Conservation (phyloP, 2,797 vertebrate species). For the Cygnus olor region DNA sequence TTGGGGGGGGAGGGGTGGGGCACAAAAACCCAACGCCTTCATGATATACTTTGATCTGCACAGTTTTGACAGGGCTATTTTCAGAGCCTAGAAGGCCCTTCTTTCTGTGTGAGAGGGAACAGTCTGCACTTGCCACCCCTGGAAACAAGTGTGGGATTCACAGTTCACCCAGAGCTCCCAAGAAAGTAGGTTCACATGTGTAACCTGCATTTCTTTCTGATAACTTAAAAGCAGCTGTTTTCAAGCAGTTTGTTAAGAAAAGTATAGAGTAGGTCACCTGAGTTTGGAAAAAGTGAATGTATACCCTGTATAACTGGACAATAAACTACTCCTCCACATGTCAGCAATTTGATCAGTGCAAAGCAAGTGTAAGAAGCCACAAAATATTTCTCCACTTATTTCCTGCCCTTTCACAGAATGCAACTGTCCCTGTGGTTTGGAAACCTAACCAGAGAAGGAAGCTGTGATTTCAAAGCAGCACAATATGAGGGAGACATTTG, state of each 20-base stretch:
- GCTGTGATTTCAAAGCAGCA: constrained; percentile 8
- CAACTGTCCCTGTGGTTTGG: background rate
- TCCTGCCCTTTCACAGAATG: background rate
- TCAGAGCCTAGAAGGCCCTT: background rate
- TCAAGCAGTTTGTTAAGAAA: background rate
- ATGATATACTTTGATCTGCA: background rate
- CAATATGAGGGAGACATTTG: background rate
- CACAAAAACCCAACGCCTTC: background rate
- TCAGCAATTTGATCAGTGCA: background rate
- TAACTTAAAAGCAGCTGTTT: background rate
- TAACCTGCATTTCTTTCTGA: background rate
- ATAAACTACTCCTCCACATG: background rate
- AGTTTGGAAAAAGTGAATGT: background rate
- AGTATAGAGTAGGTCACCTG: background rate
- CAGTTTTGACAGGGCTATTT: background rate
- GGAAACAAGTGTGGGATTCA: background rate
- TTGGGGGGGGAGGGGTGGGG: background rate
- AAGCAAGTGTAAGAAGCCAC: background rate
- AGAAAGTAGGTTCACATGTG: background rate
- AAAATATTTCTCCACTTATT: background rate
- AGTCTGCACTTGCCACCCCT: background rate
- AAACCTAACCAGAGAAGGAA: background rate
- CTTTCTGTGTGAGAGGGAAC: background rate
- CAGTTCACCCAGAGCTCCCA: background rate
- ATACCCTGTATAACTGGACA: background rate